phyloP scores from a whole-genome alignment of 2,113 vertebrate species.

The Urocitellus parryii region DNA sequence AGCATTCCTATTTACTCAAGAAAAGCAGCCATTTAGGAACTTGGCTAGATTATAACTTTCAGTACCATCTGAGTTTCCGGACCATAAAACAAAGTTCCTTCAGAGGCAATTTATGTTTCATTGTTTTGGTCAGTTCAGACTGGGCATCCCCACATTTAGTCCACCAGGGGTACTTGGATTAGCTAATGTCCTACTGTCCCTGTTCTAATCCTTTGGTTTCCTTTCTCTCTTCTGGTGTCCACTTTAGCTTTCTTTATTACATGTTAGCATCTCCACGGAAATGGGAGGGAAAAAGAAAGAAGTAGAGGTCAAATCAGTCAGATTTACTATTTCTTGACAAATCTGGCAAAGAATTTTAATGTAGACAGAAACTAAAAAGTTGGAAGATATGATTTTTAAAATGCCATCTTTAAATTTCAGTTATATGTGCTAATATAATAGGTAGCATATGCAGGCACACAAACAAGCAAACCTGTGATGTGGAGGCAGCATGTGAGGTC shows the following conservation, averaged over 20 bases:
- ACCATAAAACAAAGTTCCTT: slow-evolving; percentile 33
- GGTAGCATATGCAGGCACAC: not conserved
- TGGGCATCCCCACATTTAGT: not conserved
- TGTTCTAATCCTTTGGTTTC: not conserved
- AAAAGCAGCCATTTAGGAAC: not conserved
- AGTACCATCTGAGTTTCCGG: not conserved
- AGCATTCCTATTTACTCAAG: not conserved
- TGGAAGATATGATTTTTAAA: slow-evolving; percentile 15
- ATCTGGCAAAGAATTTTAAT: not conserved
- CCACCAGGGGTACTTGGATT: not conserved
- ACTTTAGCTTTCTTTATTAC: not conserved
- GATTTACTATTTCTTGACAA: slow-evolving; percentile 16
- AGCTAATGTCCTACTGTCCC: not conserved
- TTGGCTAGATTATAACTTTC: slow-evolving; percentile 12
- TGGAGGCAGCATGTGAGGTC: not conserved
- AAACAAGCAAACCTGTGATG: not conserved
- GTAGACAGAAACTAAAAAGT: not conserved
- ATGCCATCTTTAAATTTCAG: slow-evolving; percentile 8
- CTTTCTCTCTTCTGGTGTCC: not conserved
- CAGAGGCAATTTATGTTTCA: not conserved
- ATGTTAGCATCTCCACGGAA: not conserved
- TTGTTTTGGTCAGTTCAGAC: slow-evolving; percentile 12
- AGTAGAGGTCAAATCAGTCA: not conserved
- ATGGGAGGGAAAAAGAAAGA: not conserved
- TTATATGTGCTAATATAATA: not conserved